A percentile compares a stretch with the other conserved stretches of the same genome.
Conservation (phyloP, 1,140 invertebrate species). For the Drosophila murphyi region DNA sequence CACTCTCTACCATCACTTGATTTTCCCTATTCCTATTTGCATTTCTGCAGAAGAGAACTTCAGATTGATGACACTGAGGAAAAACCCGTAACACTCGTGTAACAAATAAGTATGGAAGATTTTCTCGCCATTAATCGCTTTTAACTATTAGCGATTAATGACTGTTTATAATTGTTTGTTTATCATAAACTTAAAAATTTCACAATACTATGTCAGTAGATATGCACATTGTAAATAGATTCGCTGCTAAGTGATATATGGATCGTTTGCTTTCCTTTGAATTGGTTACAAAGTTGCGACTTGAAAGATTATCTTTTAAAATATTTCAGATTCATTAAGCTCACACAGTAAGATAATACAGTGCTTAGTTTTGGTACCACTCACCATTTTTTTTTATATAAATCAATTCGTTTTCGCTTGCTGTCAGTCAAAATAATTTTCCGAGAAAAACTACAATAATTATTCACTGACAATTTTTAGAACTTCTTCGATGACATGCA, state of each 20-base stretch:
- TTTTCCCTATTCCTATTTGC: slow-evolving; percentile 42
- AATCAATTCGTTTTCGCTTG: slow-evolving; percentile 6
- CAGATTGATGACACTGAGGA: slow-evolving; percentile 22
- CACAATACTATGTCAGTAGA: slow-evolving; percentile 6
- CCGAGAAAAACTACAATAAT: background rate
- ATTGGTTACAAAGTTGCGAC: background rate
- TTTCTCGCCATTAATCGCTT: background rate
- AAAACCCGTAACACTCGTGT: slow-evolving; percentile 13
- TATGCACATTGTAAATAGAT: background rate
- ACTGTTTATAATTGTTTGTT: slow-evolving; percentile 1
- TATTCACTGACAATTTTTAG: slow-evolving; percentile 14
- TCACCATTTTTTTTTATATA: slow-evolving; percentile 67
- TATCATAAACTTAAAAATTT: slow-evolving; percentile 4
- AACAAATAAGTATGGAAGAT: slow-evolving; percentile 10
- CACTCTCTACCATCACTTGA: background rate
- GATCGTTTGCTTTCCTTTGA: background rate
- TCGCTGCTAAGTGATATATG: background rate
- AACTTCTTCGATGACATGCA: background rate
- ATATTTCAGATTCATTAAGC: no score
- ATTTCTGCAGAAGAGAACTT: slow-evolving; percentile 52
- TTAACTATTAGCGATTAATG: slow-evolving; percentile 19
- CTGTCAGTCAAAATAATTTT: slow-evolving; percentile 17
- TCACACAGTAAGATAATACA: no score
- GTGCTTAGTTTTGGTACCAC: slow-evolving; percentile 9
- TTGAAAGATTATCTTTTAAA: no score